Percentiles rank a stretch among this genome's conserved stretches.
Conservation (phyloP, 2,888 invertebrate species). For the Scaptodrosophila latifasciaeformis region DNA sequence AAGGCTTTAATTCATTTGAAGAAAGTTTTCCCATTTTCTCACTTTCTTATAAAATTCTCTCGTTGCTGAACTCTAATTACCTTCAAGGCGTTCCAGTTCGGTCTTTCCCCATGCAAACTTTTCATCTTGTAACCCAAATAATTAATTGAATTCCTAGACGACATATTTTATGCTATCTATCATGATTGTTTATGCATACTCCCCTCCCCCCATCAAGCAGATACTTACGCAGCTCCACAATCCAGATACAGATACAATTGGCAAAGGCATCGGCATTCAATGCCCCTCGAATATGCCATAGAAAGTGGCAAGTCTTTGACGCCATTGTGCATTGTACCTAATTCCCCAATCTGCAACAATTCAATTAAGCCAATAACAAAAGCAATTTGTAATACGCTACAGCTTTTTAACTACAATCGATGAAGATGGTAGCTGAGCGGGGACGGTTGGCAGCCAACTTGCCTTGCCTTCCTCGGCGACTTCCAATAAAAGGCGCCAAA, state of each 20-base stretch:
- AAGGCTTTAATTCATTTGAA: too few relatives aligned
- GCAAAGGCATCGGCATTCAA: too few relatives aligned
- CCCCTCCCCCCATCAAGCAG: too few relatives aligned
- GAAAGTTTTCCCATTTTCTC: too few relatives aligned
- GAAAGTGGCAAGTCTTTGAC: conserved; percentile 4
- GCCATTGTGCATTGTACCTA: conserved; percentile 37
- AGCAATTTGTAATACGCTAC: conserved; percentile 61
- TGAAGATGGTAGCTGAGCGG: too few relatives aligned
- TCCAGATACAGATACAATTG: too few relatives aligned
- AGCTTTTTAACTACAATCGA: conserved; percentile 49
- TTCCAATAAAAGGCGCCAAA: conserved; percentile 42
- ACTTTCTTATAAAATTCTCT: too few relatives aligned
- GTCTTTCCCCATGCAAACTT: too few relatives aligned
- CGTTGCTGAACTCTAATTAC: too few relatives aligned
- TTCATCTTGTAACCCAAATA: conserved; percentile 10
- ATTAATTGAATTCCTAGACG: conserved; percentile 44
- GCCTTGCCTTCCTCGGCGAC: too few relatives aligned
- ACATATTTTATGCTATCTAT: background rate
- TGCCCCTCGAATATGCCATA: conserved; percentile 3
- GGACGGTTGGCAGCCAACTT: conserved; percentile 25
- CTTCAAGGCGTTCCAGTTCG: too few relatives aligned
- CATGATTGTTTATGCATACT: background rate
- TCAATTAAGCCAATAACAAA: conserved; percentile 65
- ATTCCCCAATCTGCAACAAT: conserved; percentile 56
- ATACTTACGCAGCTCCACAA: too few relatives aligned